Conservation (phyloP, 2,888 invertebrate species). For the Sminthurinus aureus region DNA sequence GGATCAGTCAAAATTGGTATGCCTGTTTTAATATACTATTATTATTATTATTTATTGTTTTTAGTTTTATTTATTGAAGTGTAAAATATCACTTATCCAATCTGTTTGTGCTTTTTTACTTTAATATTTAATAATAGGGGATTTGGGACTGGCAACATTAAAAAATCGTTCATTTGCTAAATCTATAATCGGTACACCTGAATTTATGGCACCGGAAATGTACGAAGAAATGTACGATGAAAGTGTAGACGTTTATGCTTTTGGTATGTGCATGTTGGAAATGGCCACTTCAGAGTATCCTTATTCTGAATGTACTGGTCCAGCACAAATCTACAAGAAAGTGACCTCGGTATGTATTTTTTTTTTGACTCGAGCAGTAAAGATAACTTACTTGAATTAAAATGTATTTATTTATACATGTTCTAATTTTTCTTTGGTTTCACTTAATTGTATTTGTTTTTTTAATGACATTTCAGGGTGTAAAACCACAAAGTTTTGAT, state of each 20-base stretch:
- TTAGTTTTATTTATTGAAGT: no score
- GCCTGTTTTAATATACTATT: no score
- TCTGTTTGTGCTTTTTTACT: no score
- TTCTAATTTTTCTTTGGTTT: no score
- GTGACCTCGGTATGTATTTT: slow-evolving; percentile 85
- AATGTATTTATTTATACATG: no score
- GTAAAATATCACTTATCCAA: no score
- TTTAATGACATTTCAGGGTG: slow-evolving; percentile 72
- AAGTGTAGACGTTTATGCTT: slow-evolving; percentile 98
- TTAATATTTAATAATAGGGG: slow-evolving; percentile 74
- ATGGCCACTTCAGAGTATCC: slow-evolving; percentile 99
- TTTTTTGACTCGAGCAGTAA: no score
- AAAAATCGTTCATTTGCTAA: slow-evolving; percentile 99
- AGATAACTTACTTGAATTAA: no score
- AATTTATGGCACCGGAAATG: slow-evolving; percentile 95
- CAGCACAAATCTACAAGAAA: slow-evolving; percentile 98
- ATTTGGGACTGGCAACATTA: slow-evolving; percentile 95
- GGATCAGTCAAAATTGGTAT: slow-evolving; percentile 92
- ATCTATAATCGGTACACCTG: slow-evolving; percentile 95
- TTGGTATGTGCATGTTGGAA: slow-evolving; percentile 99
- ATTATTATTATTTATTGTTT: no score
- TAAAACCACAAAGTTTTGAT: slow-evolving; percentile 94
- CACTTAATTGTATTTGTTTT: no score
- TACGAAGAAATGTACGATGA: slow-evolving; percentile 98
- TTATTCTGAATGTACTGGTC: slow-evolving; percentile 97